A percentile compares a stretch with the other conserved stretches of the same genome.
Evolutionary conservation across 2,113 vertebrate species (phyloP).

Genomic region (Helogale parvula): DNA sequence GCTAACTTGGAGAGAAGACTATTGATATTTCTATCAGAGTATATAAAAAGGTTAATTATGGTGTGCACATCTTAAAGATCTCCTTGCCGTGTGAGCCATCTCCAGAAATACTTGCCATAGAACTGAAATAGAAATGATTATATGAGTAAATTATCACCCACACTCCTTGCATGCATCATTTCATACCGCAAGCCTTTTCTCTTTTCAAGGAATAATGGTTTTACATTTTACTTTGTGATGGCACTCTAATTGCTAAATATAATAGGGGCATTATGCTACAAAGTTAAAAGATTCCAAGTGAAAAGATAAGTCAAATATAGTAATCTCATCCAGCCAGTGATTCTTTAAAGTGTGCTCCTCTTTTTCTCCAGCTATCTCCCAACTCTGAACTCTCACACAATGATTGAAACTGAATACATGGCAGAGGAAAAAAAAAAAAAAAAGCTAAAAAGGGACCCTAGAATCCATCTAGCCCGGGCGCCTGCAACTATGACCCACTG

Average conservation of each 20-base stretch:
- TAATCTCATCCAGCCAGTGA: conserved; percentile 52
- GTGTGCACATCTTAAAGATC: conserved; percentile 65
- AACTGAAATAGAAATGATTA: conserved; percentile 81
- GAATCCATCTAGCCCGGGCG: background rate
- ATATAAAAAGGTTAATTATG: conserved; percentile 76
- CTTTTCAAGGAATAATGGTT: conserved; percentile 79
- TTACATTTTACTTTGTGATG: conserved; percentile 77
- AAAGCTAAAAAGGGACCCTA: background rate
- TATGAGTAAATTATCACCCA: conserved; percentile 80
- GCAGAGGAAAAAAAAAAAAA: background rate
- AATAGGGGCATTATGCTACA: conserved; percentile 78
- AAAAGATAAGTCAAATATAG: conserved; percentile 79
- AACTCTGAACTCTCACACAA: background rate
- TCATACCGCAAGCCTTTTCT: conserved; percentile 72
- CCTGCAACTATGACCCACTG: background rate
- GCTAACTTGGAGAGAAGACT: conserved; percentile 26
- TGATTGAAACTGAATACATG: background rate
- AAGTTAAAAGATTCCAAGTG: conserved; percentile 76
- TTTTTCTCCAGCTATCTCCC: background rate
- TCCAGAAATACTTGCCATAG: conserved; percentile 78
- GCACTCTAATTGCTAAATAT: conserved; percentile 80
- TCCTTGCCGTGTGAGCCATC: conserved; percentile 68
- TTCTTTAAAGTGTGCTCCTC: conserved; percentile 35
- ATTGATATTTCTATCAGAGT: conserved; percentile 65
- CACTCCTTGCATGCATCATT: conserved; percentile 73